Evolutionary conservation across 2,888 invertebrate genomes (phyloP), one percentile per base, ranked within the genome.

Genomic region (Glaucopsyche alexis): DNA sequence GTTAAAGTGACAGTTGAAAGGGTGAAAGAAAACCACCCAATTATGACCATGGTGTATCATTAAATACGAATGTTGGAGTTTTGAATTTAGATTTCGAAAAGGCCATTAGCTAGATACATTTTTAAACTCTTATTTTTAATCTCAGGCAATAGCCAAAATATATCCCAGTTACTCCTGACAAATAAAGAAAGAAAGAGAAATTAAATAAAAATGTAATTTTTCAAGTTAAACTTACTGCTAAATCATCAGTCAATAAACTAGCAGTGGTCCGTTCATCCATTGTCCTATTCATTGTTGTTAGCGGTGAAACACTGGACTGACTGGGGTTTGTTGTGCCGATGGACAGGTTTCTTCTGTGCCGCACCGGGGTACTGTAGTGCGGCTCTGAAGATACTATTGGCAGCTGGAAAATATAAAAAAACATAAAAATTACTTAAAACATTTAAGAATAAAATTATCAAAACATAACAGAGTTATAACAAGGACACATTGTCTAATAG

Each of bases 231-330:
- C 88, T 87, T 80, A 93, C 93, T 75, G 93, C 93, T 75, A 95
- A 88, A 82, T 95, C 95, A 78, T 95, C 95, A 74, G 94, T 94
- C 73, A 95, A 85, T 69, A 95, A 83, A 72, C 93, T 94, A 66
- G 93, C 92, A 1, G 94, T 89, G 60, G 94, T 94, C 79, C 94
- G 85, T 79, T 94, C 94, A 76, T 95, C 95, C 85, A 94, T 94
- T 16, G 95, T 94, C 70, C 94, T 90, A 74, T 94, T 93, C 93
- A 93, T 93, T 77, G 87, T 90, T 82, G 80, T 90, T n/a, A 88
- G 77, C 71, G 87, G 85, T 78, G 81, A 82, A 78, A 87, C 80
- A 77, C 80, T 83, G 79, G 85, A 87, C 66, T 81, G 81, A 73
- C 90, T 86, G 78, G 90, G 77, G 85, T 87, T 89, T 79, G 91